Evolutionary conservation across 2,888 invertebrate species (phyloP).

Genomic region (Metallyticus violacea): DNA sequence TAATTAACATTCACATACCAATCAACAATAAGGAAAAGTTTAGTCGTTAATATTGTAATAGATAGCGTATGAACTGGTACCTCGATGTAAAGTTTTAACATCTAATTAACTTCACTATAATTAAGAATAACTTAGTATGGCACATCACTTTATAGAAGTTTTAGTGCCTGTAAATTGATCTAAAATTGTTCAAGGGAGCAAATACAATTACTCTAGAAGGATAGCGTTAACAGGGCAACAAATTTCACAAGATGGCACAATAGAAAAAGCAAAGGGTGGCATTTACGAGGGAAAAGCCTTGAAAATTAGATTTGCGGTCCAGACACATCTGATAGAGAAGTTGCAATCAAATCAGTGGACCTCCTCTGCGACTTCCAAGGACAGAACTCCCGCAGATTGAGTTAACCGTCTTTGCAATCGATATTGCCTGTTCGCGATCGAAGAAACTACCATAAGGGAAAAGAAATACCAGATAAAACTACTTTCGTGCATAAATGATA

Average conservation of each 20-base stretch:
- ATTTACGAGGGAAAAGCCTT: neutral
- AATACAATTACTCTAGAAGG: neutral
- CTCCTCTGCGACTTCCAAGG: neutral
- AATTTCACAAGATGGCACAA: slow-evolving; percentile 12
- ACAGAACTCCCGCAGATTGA: neutral
- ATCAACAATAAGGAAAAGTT: too few species aligned
- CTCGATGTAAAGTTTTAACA: too few species aligned
- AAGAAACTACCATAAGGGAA: neutral
- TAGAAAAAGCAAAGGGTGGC: neutral
- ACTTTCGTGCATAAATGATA: neutral
- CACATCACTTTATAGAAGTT: neutral
- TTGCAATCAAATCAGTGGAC: slow-evolving; percentile 11
- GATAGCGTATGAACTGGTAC: too few species aligned
- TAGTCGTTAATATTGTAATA: too few species aligned
- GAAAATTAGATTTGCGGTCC: slow-evolving; percentile 3
- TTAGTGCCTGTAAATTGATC: neutral
- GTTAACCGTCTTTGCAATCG: neutral
- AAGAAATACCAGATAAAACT: neutral
- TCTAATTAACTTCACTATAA: too few species aligned
- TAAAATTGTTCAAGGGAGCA: neutral
- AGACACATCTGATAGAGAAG: slow-evolving; percentile 9
- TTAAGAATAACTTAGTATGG: too few species aligned
- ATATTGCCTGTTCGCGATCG: neutral
- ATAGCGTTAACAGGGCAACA: neutral
- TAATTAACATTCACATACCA: too few species aligned